Conservation (phyloP, 1,140 invertebrate genomes). For the Radopholus similis region DNA sequence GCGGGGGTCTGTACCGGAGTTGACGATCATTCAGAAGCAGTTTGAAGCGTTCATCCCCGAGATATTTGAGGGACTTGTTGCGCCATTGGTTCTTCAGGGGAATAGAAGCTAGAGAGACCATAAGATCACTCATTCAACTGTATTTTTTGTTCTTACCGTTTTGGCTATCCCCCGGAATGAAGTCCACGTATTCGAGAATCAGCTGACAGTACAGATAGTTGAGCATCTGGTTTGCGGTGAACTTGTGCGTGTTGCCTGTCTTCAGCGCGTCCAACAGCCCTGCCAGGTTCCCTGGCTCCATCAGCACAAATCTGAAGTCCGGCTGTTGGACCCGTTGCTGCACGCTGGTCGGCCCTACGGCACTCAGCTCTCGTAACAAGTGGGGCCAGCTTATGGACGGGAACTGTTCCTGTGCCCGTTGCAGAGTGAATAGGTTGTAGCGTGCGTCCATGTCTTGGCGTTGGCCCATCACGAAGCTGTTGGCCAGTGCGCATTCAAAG, state of each 20-base stretch:
- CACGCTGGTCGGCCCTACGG: neutral
- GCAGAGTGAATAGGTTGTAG: neutral
- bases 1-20: too few species aligned
- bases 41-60: too few species aligned
- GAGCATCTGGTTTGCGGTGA: slow-evolving; percentile 7
- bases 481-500: neutral
- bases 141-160: neutral
- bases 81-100: too few species aligned
- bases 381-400: neutral
- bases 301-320: slow-evolving; percentile 3
- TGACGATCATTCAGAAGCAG: too few species aligned
- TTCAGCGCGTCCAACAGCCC: neutral
- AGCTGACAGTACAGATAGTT: slow-evolving; percentile 17
- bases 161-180: neutral
- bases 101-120: too few species aligned
- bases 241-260: neutral
- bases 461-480: slow-evolving; percentile 11
- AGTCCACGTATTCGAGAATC: neutral
- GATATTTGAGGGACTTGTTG: too few species aligned
- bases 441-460: neutral
- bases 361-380: neutral
- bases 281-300: neutral
- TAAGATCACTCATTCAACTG: too few species aligned
- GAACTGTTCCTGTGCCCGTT: neutral
- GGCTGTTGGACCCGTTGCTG: neutral